phyloP scores from a whole-genome alignment of 2,113 vertebrate species.

The Circaetus cinerascens region DNA sequence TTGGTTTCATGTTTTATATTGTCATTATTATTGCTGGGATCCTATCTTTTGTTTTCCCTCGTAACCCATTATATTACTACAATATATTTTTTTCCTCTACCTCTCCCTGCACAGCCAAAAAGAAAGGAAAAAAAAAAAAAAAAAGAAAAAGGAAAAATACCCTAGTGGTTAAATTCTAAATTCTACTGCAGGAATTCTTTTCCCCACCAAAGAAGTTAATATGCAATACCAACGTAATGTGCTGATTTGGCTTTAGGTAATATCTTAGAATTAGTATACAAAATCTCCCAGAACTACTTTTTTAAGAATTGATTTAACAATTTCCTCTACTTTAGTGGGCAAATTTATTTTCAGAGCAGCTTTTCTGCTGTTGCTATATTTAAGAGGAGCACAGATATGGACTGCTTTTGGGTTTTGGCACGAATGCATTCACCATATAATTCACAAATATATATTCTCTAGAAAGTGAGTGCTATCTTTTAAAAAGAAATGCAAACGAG shows the following conservation, averaged over 20 bases:
- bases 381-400: neutral
- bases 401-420: neutral
- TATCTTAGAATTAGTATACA: neutral
- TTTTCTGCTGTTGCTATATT: neutral
- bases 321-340: neutral
- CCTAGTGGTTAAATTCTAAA: neutral
- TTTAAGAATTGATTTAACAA: neutral
- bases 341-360: neutral
- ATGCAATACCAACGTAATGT: neutral
- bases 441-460: neutral
- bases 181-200: neutral
- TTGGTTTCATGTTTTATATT: neutral
- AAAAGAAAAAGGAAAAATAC: neutral
- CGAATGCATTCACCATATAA: neutral
- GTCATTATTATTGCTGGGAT: neutral
- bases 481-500: neutral
- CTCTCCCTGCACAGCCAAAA: neutral
- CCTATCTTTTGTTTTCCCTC: neutral
- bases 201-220: neutral
- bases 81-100: rapidly evolving
- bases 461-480: neutral
- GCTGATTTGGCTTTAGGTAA: neutral
- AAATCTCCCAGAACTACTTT: neutral
- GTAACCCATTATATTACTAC: neutral
- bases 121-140: neutral